Evolutionary conservation across 2,797 vertebrate species (phyloP), one percentile per base, ranked within the genome.

Genomic region (Echeneis naucrates): DNA sequence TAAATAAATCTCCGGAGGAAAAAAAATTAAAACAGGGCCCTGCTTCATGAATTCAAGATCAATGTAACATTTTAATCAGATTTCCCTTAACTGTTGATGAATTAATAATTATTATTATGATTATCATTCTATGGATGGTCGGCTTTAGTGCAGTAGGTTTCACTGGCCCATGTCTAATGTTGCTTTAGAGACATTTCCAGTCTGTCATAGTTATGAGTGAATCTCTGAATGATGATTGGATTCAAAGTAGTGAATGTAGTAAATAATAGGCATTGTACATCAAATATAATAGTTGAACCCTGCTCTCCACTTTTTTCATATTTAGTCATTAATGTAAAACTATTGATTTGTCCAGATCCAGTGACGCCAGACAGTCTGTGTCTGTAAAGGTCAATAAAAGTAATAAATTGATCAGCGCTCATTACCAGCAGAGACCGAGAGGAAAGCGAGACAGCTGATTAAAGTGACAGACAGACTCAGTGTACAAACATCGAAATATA

Each of bases 381-480:
- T 78, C 81, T 73, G 77, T 51, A 81, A 87, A 85, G 82, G 85
- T 88, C 88, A 83, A 77, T 72, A 62, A 75, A 84, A 69, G 71
- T 67, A 82, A 86, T 77, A 55, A 71, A 87, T 84, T 79, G 85
- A 89, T 84, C 72, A 61, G 68, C 2, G 21, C 69, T 87, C 77
- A 70, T 88, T 77, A 86, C 16, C 64, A 44, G 47, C 23, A 58
- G 63, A 80, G 77, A 71, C 52, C 19, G 47, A 81, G 51, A 72
- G 53, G 66, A 21, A 80, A 74, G 66, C 1, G 10, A 69, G 66
- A 42, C 48, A 19, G 53, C 9, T 13, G 11, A 37, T 17, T 42
- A 19, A 26, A 69, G 60, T 62, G 68, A 78, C 70, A 47, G 27
- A 52, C 32, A 56, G 62, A 63, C 70, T 11, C 2, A 17, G 48